Evolutionary conservation across 2,888 invertebrate species (phyloP).

Genomic region (Ecdyonurus torrentis): DNA sequence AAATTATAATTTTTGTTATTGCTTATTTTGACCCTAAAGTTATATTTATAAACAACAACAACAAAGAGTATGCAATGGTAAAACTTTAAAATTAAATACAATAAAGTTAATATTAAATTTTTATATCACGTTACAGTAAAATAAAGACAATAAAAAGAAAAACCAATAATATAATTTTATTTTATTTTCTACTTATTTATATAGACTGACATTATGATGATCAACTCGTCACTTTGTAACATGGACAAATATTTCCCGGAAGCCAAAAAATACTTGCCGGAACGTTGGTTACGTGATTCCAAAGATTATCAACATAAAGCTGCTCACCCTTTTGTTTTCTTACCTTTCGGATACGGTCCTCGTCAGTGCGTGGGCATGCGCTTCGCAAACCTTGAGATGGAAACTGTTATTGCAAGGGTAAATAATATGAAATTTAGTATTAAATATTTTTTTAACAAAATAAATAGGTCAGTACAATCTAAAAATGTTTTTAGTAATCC

Average conservation of each 20-base stretch:
- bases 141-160: not conserved
- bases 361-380: slow-evolving; percentile 51
- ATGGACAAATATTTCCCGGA: slow-evolving; percentile 34
- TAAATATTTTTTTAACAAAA: no score
- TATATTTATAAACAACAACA: not conserved
- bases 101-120: no score
- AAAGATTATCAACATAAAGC: no score
- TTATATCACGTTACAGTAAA: no score
- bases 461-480: no score
- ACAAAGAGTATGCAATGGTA: not conserved
- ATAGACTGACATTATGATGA: slow-evolving; percentile 20
- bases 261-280: slow-evolving; percentile 40
- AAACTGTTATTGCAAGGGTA: slow-evolving; percentile 30
- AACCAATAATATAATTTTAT: not conserved
- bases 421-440: no score
- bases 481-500: no score
- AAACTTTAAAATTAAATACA: not conserved
- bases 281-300: slow-evolving; percentile 45
- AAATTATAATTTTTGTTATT: no score
- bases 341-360: slow-evolving; percentile 52
- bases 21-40: no score
- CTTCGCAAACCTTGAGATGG: slow-evolving; percentile 53
- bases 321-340: slow-evolving; percentile 39
- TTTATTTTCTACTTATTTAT: slow-evolving; percentile 1
- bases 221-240: slow-evolving; percentile 21